phyloP scores from a whole-genome alignment of 2,888 invertebrate species.

The Gisinianus flammeolus region DNA sequence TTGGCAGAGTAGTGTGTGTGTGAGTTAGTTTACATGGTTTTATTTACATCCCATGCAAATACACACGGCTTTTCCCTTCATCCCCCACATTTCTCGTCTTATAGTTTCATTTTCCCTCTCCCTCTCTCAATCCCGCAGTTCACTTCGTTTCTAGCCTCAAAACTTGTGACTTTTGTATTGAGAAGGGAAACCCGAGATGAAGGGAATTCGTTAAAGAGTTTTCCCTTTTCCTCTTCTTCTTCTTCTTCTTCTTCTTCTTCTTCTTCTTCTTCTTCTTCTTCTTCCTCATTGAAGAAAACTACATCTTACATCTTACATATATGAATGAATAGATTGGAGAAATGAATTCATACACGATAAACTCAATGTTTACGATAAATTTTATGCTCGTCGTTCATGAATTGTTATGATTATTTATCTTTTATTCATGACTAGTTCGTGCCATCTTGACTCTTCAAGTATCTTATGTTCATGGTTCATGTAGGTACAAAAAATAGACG shows the following conservation, averaged over 20 bases:
- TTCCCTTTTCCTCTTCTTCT: too few species aligned
- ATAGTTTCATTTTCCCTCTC: too few species aligned
- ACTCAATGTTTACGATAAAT: slow-evolving; percentile 43
- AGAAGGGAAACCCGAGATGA: too few species aligned
- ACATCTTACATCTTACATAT: background rate
- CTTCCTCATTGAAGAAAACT: too few species aligned
- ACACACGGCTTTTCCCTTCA: too few species aligned
- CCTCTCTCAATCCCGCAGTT: too few species aligned
- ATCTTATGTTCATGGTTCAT: background rate
- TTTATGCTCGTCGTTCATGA: slow-evolving; percentile 41
- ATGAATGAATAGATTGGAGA: background rate
- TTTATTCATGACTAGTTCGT: slow-evolving; percentile 47
- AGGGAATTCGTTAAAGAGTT: too few species aligned
- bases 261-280: too few species aligned
- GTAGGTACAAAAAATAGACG: background rate
- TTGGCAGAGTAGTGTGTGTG: background rate
- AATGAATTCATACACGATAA: slow-evolving; percentile 27
- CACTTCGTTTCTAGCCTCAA: too few species aligned
- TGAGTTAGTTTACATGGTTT: background rate
- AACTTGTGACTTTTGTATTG: background rate
- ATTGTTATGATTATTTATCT: slow-evolving; percentile 54
- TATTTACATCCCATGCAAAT: background rate
- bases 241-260: too few species aligned
- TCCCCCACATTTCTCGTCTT: too few species aligned
- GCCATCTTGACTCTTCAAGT: background rate